Evolutionary conservation across 2,888 invertebrate genomes (phyloP).

Genomic region (Pterostichus madidus): DNA sequence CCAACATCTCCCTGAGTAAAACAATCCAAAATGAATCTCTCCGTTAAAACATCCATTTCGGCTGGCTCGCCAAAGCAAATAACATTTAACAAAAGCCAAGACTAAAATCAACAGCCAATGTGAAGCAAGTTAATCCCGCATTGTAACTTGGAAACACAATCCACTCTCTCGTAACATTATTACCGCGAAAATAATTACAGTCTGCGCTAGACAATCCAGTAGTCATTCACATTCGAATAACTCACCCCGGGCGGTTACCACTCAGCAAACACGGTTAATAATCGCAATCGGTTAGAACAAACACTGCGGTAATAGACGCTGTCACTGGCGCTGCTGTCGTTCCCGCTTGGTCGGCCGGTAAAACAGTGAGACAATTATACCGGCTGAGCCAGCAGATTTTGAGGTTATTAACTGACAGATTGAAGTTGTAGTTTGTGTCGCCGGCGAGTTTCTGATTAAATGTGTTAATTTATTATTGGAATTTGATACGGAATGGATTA

Average conservation of each 20-base stretch:
- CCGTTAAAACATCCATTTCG: neutral
- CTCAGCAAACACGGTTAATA: slow-evolving; percentile 18
- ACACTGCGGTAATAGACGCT: slow-evolving; percentile 10
- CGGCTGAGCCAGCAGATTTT: neutral
- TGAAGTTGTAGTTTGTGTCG: neutral
- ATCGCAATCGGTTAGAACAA: slow-evolving; percentile 23
- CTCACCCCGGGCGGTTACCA: neutral
- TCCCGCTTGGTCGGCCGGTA: neutral
- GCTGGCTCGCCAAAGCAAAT: neutral
- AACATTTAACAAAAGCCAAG: slow-evolving; percentile 22
- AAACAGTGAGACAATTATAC: slow-evolving; percentile 25
- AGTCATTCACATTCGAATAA: no score
- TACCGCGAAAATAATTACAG: slow-evolving; percentile 57
- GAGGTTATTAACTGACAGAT: slow-evolving; percentile 9
- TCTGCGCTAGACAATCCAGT: slow-evolving; percentile 48
- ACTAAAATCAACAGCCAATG: slow-evolving; percentile 13
- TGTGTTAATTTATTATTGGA: slow-evolving; percentile 45
- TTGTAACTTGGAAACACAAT: slow-evolving; percentile 18
- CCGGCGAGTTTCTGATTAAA: slow-evolving; percentile 22
- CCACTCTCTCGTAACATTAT: slow-evolving; percentile 13
- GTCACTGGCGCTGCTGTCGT: neutral
- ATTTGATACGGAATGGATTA: slow-evolving; percentile 8
- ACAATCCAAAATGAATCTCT: no score
- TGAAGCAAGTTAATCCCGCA: neutral
- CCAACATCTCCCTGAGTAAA: no score